Evolutionary conservation across 1,140 invertebrate species (phyloP), one percentile per base, ranked within the genome.

Genomic region (Drosophila nigromelanica): DNA sequence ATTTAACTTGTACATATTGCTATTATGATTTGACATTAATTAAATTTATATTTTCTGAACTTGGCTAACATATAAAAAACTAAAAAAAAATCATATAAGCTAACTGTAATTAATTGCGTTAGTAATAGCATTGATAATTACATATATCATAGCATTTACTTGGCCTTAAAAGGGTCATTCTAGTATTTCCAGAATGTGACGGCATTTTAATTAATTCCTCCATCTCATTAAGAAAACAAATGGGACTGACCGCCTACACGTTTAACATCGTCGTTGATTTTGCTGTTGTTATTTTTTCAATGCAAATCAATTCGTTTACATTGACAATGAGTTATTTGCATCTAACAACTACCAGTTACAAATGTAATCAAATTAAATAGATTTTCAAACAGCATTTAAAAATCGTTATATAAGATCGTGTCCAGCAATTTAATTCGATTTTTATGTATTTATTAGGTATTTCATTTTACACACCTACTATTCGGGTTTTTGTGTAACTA

Each of bases 261-360:
- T 24, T 24, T 24, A 1, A 1, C 1, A 18, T 1, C 18, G 18
- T 42, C 40, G 15, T 42, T 42, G 3, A n/a, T 8, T 15, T 43
- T 45, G 43, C 21, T 55, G 33, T 18, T 14, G 35, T 39, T 35
- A 45, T 39, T 39, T 10, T 10, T 35, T 35, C 15, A 73, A 73
- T 61, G 64, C 71, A 73, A 73, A 73, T 73, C 64, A 42, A 73
- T 69, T 69, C 47, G 63, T 45, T 27, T 39, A 50, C 43, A 66
- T 66, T 66, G 43, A 47, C 70, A 60, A 54, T 69, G 64, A 73
- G 35, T 52, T 68, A 61, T 61, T 61, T 69, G 66, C 66, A 45
- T 45, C n/a, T 30, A 27, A 21, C 55, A 40, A 63, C 11, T 33
- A 48, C 30, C 52, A 14, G 21, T 24, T 15, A 62, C 15, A 47